These are phyloP conservation scores for Melanogrammus aeglefinus DNA, from an alignment of 2,797 vertebrate genomes.

Conservation along the genomic window DNA sequence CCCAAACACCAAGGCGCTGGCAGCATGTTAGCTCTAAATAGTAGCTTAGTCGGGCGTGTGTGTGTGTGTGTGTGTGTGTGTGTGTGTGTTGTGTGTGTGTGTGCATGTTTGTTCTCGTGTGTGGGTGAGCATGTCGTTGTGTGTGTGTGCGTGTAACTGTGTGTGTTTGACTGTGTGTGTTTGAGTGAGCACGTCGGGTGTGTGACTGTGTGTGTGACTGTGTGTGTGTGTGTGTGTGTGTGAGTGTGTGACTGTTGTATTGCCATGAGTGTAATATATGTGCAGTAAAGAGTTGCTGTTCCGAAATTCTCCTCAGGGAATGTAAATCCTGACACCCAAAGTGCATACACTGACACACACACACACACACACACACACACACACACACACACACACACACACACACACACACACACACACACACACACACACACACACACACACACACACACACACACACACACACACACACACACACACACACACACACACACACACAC, in stretches of 20 bases:
- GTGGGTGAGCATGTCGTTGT: too few species aligned
- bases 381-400: too few species aligned
- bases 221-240: background rate
- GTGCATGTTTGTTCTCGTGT: too few species aligned
- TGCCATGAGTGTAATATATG: constrained; percentile 48
- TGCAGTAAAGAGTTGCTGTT: constrained; percentile 57
- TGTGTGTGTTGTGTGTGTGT: too few species aligned
- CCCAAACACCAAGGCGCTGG: constrained; percentile 27
- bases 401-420: too few species aligned
- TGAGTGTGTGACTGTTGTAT: constrained; percentile 36
- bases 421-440: background rate
- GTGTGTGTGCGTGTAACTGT: too few species aligned
- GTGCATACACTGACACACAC: constrained; percentile 22
- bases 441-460: constrained; percentile 15
- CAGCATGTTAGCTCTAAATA: background rate
- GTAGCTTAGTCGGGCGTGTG: too few species aligned
- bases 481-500: background rate
- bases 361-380: too few species aligned
- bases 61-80: too few species aligned
- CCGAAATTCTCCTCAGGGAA: constrained; percentile 59
- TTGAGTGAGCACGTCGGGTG: background rate
- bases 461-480: constrained; percentile 9
- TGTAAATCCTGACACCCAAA: constrained; percentile 40
- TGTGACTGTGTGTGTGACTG: too few species aligned
- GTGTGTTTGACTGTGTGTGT: background rate